phyloP scores from a whole-genome alignment of 1,140 invertebrate species.

The Palaemon carinicauda region DNA sequence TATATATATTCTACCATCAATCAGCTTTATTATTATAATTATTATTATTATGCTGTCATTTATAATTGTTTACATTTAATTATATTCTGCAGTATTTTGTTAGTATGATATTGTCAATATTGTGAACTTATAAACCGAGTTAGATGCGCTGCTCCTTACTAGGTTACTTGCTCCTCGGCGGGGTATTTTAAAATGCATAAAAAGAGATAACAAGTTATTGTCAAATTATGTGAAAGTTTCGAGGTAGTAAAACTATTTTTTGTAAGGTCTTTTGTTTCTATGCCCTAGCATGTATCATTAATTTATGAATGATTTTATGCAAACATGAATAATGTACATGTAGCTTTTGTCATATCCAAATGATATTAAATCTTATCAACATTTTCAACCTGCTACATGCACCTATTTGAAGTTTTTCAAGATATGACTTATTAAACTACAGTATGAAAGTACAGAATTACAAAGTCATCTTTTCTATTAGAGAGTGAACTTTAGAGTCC shows the following conservation, averaged over 20 bases:
- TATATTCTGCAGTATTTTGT: constrained; percentile 41
- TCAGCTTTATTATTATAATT: background rate
- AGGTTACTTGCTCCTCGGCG: constrained; percentile 20
- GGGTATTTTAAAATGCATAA: constrained; percentile 55
- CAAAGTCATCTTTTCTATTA: too few relatives aligned
- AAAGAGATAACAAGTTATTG: constrained; percentile 33
- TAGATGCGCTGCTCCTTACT: constrained; percentile 23
- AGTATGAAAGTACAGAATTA: too few relatives aligned
- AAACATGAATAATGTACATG: too few relatives aligned
- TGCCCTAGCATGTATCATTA: background rate
- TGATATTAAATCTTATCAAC: too few relatives aligned
- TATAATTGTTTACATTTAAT: background rate
- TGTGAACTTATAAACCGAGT: constrained; percentile 20
- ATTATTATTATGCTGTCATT: too few relatives aligned
- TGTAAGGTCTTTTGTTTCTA: constrained; percentile 14
- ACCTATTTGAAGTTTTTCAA: too few relatives aligned
- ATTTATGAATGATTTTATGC: too few relatives aligned
- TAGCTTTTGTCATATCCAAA: too few relatives aligned
- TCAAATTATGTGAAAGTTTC: constrained; percentile 54
- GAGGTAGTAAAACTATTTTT: constrained; percentile 57
- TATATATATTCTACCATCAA: background rate
- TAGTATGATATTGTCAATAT: constrained; percentile 52
- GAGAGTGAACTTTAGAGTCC: too few relatives aligned
- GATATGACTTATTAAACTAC: too few relatives aligned
- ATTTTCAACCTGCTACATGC: too few relatives aligned